Percentiles rank a stretch among this genome's conserved stretches.
Conservation (phyloP, 2,888 invertebrate genomes). For the Leuctra nigra region DNA sequence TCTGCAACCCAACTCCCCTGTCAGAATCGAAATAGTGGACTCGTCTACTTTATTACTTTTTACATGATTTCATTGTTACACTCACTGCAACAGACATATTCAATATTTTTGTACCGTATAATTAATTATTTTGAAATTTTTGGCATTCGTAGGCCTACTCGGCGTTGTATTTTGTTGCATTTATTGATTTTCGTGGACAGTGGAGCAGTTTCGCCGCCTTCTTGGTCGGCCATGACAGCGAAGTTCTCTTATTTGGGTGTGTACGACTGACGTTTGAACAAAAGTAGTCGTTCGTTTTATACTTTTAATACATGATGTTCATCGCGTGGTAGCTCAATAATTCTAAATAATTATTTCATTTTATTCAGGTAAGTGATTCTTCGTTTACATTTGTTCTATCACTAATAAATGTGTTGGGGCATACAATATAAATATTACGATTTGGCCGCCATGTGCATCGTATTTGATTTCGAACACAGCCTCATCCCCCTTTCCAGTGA, state of each 20-base stretch:
- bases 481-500: slow-evolving; percentile 3
- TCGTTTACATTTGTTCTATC: background rate
- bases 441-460: slow-evolving; percentile 25
- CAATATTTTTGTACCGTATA: background rate
- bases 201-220: slow-evolving; percentile 19
- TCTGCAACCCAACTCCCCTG: slow-evolving; percentile 15
- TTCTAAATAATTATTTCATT: background rate
- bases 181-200: background rate
- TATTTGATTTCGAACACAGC: slow-evolving; percentile 22
- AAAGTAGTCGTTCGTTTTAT: background rate
- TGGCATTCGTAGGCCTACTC: background rate
- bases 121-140: background rate
- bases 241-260: slow-evolving; percentile 16
- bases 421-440: slow-evolving; percentile 4
- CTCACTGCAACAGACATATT: background rate
- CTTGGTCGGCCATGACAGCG: slow-evolving; percentile 21
- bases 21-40: slow-evolving; percentile 16
- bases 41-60: background rate
- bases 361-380: background rate
- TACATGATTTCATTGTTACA: background rate
- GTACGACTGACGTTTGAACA: background rate
- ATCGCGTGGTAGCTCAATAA: background rate
- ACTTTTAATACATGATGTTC: background rate
- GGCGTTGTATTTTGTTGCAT: background rate
- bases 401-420: background rate